phyloP scores from a whole-genome alignment of 2,797 vertebrate species.

The Macrochelys suwanniensis region DNA sequence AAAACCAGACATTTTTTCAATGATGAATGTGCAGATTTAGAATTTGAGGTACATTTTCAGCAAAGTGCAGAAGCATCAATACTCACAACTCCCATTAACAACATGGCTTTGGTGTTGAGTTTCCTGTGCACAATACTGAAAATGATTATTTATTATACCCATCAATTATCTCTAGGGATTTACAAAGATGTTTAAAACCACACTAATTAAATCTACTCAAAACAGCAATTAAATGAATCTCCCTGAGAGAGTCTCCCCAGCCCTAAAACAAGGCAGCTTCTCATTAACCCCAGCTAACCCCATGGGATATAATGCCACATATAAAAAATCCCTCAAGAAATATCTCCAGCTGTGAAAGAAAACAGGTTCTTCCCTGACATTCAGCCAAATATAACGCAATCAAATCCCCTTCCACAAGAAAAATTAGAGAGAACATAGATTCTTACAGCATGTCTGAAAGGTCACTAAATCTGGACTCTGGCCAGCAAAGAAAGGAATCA shows the following conservation, averaged over 20 bases:
- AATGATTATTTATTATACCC: not conserved
- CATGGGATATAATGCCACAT: not conserved
- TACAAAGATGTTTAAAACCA: not conserved
- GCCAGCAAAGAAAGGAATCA: not conserved
- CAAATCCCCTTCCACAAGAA: not conserved
- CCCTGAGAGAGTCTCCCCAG: not conserved
- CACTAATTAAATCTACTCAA: not conserved
- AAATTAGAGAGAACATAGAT: not conserved
- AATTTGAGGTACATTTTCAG: not conserved
- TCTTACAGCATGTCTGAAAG: not conserved
- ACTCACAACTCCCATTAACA: not conserved
- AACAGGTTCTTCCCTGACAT: not conserved
- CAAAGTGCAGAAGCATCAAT: not conserved
- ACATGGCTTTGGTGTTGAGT: not conserved
- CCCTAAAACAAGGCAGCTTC: not conserved
- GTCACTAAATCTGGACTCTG: not conserved
- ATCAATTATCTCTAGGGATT: not conserved
- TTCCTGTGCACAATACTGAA: not conserved
- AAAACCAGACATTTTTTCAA: not conserved
- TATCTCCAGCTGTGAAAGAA: not conserved
- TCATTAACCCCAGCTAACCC: not conserved
- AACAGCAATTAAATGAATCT: not conserved
- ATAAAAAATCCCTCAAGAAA: not conserved
- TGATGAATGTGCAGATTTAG: not conserved
- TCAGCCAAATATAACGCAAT: not conserved